A percentile compares a stretch with the other conserved stretches of the same genome.
phyloP scores from a whole-genome alignment of 2,888 invertebrate species.

The Erebia epiphron region DNA sequence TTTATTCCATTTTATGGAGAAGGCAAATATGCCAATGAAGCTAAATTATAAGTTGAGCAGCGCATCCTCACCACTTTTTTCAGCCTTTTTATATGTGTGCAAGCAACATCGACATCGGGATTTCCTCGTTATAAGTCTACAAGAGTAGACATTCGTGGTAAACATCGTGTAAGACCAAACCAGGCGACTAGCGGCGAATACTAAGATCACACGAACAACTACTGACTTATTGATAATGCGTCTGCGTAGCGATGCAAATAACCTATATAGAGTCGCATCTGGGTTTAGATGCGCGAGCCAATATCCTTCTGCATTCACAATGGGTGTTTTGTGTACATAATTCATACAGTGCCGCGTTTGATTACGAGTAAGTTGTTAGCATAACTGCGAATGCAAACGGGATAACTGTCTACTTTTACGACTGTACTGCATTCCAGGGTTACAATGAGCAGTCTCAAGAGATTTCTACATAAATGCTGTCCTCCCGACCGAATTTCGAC shows the following conservation, averaged over 20 bases:
- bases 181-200: constrained; percentile 3
- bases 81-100: not conserved
- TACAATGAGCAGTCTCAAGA: not conserved
- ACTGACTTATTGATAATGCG: constrained; percentile 15
- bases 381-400: constrained; percentile 10
- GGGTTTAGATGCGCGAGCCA: constrained; percentile 20
- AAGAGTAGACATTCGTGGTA: constrained; percentile 14
- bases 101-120: not conserved
- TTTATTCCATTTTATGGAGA: no score
- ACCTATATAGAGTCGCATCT: constrained; percentile 21
- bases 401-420: constrained; percentile 5
- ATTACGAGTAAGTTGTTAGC: constrained; percentile 12
- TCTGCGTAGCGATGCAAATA: constrained; percentile 22
- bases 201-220: constrained; percentile 4
- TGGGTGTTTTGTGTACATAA: constrained; percentile 15
- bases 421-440: not conserved
- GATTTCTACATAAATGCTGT: no score
- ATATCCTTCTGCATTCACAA: constrained; percentile 23
- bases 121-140: constrained; percentile 16
- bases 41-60: no score
- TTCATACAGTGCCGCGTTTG: constrained; percentile 2
- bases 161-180: constrained; percentile 14
- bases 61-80: no score
- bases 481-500: no score
- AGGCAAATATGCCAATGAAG: no score